A percentile compares a stretch with the other conserved stretches of the same genome.
phyloP scores from a whole-genome alignment of 1,140 invertebrate species.

The Dinothrombium tinctorium region DNA sequence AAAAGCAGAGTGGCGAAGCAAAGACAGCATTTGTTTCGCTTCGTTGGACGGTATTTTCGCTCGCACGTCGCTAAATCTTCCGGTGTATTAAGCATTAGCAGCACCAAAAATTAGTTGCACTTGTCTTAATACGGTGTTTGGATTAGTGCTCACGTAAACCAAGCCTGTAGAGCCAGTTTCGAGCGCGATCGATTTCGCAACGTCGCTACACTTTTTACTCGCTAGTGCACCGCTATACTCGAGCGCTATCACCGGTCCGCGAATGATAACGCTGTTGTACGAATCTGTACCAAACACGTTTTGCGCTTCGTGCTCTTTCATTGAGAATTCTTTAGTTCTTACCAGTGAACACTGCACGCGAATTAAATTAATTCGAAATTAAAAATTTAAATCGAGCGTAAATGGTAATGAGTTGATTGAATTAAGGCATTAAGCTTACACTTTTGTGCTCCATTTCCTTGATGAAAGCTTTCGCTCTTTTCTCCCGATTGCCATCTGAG shows the following conservation, averaged over 20 bases:
- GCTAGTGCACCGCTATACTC: conserved; percentile 12
- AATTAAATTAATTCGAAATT: neutral
- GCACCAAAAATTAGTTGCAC: conserved; percentile 17
- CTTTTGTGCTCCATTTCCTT: conserved; percentile 15
- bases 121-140: conserved; percentile 18
- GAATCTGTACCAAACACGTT: conserved; percentile 23
- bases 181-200: conserved; percentile 18
- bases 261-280: conserved; percentile 20
- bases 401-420: neutral
- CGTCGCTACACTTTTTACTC: conserved; percentile 20
- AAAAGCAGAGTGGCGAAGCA: no score
- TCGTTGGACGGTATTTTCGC: no score
- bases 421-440: neutral
- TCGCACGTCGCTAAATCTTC: no score
- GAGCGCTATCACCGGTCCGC: conserved; percentile 16
- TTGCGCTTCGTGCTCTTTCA: conserved; percentile 21
- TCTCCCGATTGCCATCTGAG: conserved; percentile 22
- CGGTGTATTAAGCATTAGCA: no score
- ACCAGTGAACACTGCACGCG: conserved; percentile 9
- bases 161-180: conserved; percentile 22
- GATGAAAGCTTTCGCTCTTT: conserved; percentile 22
- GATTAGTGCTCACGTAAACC: conserved; percentile 22
- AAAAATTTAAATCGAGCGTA: neutral
- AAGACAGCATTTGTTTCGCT: no score
- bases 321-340: conserved; percentile 21